Evolutionary conservation across 92 coral and sea anemone species (phyloP).

Genomic region (Bergia puertoricense): DNA sequence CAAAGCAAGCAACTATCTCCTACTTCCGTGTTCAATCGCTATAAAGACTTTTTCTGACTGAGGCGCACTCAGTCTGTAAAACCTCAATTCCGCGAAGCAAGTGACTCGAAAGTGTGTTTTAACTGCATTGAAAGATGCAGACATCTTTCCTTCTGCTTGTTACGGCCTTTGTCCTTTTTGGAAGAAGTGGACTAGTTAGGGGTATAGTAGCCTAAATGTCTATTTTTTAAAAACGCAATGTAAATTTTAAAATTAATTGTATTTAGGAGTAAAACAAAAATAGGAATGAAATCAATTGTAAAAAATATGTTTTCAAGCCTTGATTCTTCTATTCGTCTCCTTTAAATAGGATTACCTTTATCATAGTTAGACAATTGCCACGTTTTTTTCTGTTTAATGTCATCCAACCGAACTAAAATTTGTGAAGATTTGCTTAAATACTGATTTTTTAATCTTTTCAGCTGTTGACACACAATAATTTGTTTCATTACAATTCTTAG

Average conservation of each 20-base stretch:
- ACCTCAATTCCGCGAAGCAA: background rate
- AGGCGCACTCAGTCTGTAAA: background rate
- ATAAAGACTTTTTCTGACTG: background rate
- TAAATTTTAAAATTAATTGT: background rate
- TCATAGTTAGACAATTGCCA: too few relatives aligned
- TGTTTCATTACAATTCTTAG: background rate
- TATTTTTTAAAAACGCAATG: background rate
- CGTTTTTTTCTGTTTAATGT: too few relatives aligned
- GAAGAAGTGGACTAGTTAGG: background rate
- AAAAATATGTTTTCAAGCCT: too few relatives aligned
- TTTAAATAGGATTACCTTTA: background rate
- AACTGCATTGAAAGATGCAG: background rate
- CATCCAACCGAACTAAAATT: too few relatives aligned
- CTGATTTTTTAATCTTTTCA: background rate
- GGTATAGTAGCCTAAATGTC: background rate
- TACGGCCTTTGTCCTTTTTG: background rate
- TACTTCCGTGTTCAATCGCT: constrained; percentile 9
- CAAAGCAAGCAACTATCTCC: background rate
- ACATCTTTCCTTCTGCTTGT: background rate
- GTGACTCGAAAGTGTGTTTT: background rate
- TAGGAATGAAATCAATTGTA: background rate
- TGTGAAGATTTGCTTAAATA: too few relatives aligned
- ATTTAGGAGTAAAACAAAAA: background rate
- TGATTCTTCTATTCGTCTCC: background rate
- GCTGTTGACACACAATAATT: background rate